Evolutionary conservation across 2,797 vertebrate genomes (phyloP), one percentile per base, ranked within the genome.

Genomic region (Crocidura indochinensis): DNA sequence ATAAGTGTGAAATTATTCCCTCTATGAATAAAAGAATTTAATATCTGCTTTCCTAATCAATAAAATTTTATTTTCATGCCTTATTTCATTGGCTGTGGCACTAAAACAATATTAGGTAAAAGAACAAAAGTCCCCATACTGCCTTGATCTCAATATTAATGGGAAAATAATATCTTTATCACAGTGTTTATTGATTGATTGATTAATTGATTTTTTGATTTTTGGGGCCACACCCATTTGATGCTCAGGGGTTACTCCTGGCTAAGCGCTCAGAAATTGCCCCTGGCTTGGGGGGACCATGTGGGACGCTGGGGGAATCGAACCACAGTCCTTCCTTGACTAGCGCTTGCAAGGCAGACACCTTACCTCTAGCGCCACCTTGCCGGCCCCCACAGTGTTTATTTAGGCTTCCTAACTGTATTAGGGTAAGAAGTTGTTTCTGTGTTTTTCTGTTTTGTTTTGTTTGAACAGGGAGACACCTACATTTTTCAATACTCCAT

Each of bases 41-140:
- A 4, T n/a, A 85, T 90, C 60, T 85, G 67, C 81, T 93, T 73
- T 78, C 20, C 29, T 22, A 90, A 19, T 89, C 49, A 27, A 19
- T 38, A 84, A 49, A 17, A 1, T 20, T 87, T 74, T 49, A 2
- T 69, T 65, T 78, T 46, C 49, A 49, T n/a, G 19, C 69, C 26
- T 69, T 73, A 56, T 38, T 84, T 77, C 20, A 67, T 12, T 15
- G 6, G 8, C 20, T 69, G 20, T 29, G 29, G 31, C 44, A 77
- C 20, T 8, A 60, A 38, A 31, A 69, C 3, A 51, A 47, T 12
- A 47, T 49, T 87, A n/a, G 91, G 20, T 46, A 31, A 62, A 88
- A 88, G 53, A 1, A 24, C 46, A 69, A 31, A 26, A 6, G 85
- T 24, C 10, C 64, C 76, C 80, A 38, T 92, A 49, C 27, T 65